Conservation (phyloP, 2,113 vertebrate species). For the Daboia siamensis region DNA sequence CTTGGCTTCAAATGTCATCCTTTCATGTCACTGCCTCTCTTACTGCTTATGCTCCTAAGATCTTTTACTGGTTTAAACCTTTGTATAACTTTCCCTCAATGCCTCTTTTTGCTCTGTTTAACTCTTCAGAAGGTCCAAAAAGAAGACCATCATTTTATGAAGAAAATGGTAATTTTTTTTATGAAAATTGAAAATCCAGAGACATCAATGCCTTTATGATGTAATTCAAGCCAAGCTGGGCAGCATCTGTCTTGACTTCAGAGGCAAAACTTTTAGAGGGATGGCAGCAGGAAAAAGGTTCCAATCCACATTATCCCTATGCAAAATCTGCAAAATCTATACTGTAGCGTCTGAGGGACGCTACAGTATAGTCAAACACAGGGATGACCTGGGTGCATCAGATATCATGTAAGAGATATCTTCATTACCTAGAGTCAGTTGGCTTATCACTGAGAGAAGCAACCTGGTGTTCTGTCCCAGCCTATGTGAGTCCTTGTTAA, state of each 20-base stretch:
- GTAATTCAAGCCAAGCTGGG: neutral
- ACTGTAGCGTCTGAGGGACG: no score
- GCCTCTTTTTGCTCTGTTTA: conserved; percentile 17
- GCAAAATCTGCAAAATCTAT: neutral
- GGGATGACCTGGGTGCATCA: neutral
- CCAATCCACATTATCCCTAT: neutral
- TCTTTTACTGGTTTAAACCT: conserved; percentile 5
- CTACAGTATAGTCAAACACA: neutral
- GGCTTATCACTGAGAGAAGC: neutral
- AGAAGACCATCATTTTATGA: neutral
- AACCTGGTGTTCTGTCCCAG: no score
- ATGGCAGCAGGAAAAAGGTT: neutral
- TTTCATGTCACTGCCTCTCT: conserved; percentile 24
- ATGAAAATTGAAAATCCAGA: neutral
- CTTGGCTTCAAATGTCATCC: neutral
- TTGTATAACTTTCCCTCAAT: conserved; percentile 14
- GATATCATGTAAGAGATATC: neutral
- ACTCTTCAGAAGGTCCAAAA: conserved; percentile 1
- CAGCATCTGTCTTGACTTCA: neutral
- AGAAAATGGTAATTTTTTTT: neutral
- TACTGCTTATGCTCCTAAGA: conserved; percentile 1
- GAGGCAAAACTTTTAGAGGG: neutral
- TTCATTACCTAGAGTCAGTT: no score
- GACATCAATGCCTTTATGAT: neutral
- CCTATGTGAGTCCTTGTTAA: no score